phyloP scores from a whole-genome alignment of 2,113 vertebrate species.

The Centrocercus urophasianus region DNA sequence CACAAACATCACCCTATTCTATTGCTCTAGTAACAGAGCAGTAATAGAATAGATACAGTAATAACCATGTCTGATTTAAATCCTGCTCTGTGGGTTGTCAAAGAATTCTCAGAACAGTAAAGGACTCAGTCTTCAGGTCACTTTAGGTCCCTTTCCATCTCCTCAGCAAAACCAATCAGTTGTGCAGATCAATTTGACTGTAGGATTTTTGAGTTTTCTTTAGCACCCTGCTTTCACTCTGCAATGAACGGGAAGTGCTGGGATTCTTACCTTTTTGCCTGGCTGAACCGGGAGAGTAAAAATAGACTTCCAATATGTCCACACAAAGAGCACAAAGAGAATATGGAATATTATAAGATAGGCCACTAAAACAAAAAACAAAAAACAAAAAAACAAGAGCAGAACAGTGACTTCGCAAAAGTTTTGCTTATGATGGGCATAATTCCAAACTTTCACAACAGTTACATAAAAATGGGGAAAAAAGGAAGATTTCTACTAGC shows the following conservation, averaged over 20 bases:
- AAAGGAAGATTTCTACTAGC: neutral
- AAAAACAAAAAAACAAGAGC: slow-evolving; percentile 39
- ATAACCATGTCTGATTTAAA: neutral
- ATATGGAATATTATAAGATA: slow-evolving; percentile 94
- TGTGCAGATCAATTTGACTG: neutral
- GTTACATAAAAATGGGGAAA: neutral
- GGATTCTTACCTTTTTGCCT: slow-evolving; percentile 89
- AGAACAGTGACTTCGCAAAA: neutral
- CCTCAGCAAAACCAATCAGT: neutral
- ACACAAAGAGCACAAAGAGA: slow-evolving; percentile 94
- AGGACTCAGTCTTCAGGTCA: neutral
- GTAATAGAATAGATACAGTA: no score
- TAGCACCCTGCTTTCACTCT: neutral
- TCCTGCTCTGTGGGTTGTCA: neutral
- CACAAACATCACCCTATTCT: neutral
- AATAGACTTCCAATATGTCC: slow-evolving; percentile 98
- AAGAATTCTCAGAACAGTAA: neutral
- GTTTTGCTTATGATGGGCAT: neutral
- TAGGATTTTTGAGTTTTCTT: neutral
- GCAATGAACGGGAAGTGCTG: neutral
- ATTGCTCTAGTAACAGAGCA: neutral
- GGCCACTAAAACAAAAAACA: slow-evolving; percentile 79
- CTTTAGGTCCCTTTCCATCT: neutral
- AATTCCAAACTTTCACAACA: neutral
- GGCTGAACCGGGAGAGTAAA: slow-evolving; percentile 92